Evolutionary conservation across 1,140 invertebrate species (phyloP).

Genomic region (Drosophila dunni): DNA sequence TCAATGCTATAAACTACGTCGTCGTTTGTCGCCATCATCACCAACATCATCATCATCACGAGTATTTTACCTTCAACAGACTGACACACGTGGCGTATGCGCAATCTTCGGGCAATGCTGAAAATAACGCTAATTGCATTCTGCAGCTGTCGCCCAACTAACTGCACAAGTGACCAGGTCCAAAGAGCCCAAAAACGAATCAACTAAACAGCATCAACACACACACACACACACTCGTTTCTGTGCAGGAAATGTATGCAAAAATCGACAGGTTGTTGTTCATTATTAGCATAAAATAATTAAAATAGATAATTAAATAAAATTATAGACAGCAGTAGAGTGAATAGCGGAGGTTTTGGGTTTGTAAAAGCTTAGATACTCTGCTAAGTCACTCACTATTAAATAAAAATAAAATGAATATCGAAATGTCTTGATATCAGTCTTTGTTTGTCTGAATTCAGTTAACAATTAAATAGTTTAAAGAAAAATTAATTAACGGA

Average conservation of each 20-base stretch:
- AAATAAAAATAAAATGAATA: too few relatives aligned
- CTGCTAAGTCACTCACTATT: neutral
- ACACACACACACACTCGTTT: neutral
- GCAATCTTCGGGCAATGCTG: slow-evolving; percentile 67
- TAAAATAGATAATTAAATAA: slow-evolving; percentile 12
- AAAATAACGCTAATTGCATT: slow-evolving; percentile 79
- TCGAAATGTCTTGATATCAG: too few relatives aligned
- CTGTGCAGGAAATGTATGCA: neutral
- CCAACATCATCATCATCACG: slow-evolving; percentile 68
- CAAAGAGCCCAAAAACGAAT: slow-evolving; percentile 21
- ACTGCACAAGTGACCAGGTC: slow-evolving; percentile 22
- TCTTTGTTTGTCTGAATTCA: too few relatives aligned
- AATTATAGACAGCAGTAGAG: neutral
- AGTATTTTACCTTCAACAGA: slow-evolving; percentile 2
- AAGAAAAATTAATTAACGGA: too few relatives aligned
- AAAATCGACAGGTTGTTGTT: slow-evolving; percentile 53
- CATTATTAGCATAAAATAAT: slow-evolving; percentile 32
- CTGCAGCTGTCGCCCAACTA: slow-evolving; percentile 60
- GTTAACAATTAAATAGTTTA: too few relatives aligned
- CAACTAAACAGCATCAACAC: slow-evolving; percentile 2
- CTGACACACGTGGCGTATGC: slow-evolving; percentile 62
- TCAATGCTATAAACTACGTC: slow-evolving; percentile 80
- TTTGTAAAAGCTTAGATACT: neutral
- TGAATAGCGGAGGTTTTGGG: neutral
- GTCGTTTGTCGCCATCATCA: slow-evolving; percentile 40